phyloP scores from a whole-genome alignment of 2,113 vertebrate species.

The Micromys minutus region DNA sequence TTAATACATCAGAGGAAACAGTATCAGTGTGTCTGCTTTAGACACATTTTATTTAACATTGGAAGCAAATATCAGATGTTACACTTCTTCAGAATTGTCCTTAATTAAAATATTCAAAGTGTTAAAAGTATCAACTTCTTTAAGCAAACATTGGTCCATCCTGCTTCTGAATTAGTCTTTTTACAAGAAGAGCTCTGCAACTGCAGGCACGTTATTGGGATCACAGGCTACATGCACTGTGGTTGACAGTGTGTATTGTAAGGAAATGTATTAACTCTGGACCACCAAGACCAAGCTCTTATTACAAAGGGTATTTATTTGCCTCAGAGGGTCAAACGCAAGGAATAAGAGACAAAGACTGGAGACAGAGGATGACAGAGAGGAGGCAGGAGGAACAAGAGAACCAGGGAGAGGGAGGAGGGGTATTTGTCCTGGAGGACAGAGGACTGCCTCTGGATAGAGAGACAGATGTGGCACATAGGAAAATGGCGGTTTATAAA shows the following conservation, averaged over 20 bases:
- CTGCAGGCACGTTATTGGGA: neutral
- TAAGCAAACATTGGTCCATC: conserved; percentile 4
- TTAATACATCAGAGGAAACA: neutral
- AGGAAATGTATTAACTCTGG: neutral
- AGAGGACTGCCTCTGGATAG: neutral
- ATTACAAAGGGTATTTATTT: neutral
- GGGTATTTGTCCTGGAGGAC: neutral
- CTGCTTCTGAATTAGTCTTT: neutral
- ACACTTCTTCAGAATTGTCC: neutral
- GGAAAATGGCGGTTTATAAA: neutral
- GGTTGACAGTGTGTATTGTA: neutral
- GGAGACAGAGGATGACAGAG: neutral
- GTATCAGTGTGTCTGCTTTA: neutral
- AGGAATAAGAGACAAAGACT: neutral
- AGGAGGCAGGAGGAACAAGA: neutral
- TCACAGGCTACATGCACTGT: neutral
- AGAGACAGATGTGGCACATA: neutral
- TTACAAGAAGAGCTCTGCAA: neutral
- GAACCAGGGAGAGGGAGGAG: neutral
- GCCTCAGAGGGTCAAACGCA: neutral
- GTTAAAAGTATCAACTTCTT: conserved; percentile 10
- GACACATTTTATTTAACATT: conserved; percentile 43
- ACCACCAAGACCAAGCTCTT: neutral
- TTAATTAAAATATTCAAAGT: neutral
- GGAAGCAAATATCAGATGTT: neutral